Percentiles rank a stretch among this genome's conserved stretches.
These are phyloP conservation scores for Oplegnathus fasciatus DNA, from an alignment of 2,113 vertebrate species.

Conservation along the genomic window DNA sequence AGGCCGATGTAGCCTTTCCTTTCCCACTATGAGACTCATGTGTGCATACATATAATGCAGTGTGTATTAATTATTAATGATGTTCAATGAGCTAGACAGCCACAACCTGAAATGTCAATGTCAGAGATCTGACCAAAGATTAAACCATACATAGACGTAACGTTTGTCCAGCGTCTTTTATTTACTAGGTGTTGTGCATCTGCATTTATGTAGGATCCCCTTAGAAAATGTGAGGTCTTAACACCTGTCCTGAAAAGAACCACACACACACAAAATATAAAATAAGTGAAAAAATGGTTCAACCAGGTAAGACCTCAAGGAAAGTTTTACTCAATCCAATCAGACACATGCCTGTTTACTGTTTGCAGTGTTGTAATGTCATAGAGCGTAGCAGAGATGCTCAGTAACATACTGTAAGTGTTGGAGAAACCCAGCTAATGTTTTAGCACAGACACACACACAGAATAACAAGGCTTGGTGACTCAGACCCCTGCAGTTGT, in stretches of 20 bases:
- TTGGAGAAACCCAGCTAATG: conserved; percentile 1
- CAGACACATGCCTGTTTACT: neutral
- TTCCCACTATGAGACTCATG: neutral
- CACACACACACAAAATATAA: too few relatives aligned
- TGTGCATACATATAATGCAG: neutral
- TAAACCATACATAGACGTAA: neutral
- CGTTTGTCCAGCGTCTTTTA: neutral
- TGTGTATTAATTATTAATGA: neutral
- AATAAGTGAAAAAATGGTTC: too few relatives aligned
- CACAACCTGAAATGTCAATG: neutral
- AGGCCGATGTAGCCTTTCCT: neutral
- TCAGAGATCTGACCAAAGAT: neutral
- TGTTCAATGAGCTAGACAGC: neutral
- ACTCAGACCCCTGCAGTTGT: conserved; percentile 56
- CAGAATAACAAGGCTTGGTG: conserved; percentile 12
- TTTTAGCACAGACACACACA: neutral
- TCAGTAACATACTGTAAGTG: neutral
- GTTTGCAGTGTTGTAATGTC: neutral
- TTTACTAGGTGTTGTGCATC: neutral
- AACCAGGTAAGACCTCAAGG: too few relatives aligned
- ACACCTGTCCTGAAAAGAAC: neutral
- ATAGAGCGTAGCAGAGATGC: neutral
- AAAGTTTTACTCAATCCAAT: too few relatives aligned
- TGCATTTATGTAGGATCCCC: neutral
- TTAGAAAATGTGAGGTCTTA: neutral